phyloP scores from a whole-genome alignment of 2,888 invertebrate species.

The Azorinus chamasolen region DNA sequence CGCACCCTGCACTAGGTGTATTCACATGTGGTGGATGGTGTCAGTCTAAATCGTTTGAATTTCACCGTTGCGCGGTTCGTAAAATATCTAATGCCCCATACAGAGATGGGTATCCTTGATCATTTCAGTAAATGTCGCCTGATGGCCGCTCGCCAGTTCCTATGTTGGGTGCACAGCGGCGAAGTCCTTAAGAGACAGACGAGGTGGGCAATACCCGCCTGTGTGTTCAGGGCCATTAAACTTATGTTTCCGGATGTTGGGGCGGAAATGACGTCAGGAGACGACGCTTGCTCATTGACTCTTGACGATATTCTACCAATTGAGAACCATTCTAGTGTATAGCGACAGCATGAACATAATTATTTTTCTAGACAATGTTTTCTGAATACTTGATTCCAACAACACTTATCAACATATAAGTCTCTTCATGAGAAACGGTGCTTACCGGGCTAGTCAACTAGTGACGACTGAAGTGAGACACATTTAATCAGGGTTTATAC shows the following conservation, averaged over 20 bases:
- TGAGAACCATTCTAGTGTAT: conserved; percentile 61
- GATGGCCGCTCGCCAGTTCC: conserved; percentile 70
- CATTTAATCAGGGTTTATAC: too few relatives aligned
- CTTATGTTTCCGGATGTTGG: conserved; percentile 68
- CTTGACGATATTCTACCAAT: conserved; percentile 62
- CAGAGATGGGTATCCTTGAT: conserved; percentile 48
- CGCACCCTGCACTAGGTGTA: too few relatives aligned
- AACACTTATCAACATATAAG: too few relatives aligned
- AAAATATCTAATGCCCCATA: conserved; percentile 37
- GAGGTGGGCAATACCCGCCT: conserved; percentile 68
- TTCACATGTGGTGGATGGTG: too few relatives aligned
- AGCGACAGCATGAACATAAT: conserved; percentile 7
- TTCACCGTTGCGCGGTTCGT: too few relatives aligned
- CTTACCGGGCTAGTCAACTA: too few relatives aligned
- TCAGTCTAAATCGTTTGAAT: too few relatives aligned
- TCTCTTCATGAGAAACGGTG: too few relatives aligned
- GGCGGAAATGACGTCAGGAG: conserved; percentile 65
- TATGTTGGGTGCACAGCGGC: conserved; percentile 73
- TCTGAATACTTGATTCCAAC: too few relatives aligned
- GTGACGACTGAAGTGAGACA: too few relatives aligned
- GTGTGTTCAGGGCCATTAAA: conserved; percentile 68
- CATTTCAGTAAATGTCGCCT: conserved; percentile 70
- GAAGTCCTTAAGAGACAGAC: conserved; percentile 67
- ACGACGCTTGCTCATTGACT: conserved; percentile 65
- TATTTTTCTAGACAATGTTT: too few relatives aligned